Evolutionary conservation across 2,113 vertebrate genomes (phyloP).

Genomic region (Xerus inauris): DNA sequence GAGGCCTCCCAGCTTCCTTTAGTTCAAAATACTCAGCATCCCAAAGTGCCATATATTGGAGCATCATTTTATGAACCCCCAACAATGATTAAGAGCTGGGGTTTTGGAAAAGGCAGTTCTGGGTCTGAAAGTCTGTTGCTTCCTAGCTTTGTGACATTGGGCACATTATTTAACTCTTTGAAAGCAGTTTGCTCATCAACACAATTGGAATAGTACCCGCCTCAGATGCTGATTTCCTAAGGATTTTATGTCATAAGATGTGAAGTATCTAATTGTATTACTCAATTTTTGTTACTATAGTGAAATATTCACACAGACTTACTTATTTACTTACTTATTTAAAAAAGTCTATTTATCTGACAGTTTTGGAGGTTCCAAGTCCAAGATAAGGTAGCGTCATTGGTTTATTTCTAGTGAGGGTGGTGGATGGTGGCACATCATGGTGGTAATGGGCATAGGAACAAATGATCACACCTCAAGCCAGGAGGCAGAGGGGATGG

Average conservation of each 20-base stretch:
- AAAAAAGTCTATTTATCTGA: not conserved
- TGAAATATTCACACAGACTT: too few species aligned
- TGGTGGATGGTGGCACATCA: not conserved
- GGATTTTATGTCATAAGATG: not conserved
- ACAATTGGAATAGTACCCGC: not conserved
- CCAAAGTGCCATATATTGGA: rapidly evolving
- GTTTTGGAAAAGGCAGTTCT: not conserved
- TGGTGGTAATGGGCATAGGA: not conserved
- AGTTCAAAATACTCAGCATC: not conserved
- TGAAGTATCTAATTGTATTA: not conserved
- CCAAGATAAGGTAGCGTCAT: not conserved
- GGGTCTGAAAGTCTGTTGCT: not conserved
- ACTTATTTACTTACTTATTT: too few species aligned
- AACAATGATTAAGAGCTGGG: not conserved
- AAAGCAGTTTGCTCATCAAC: not conserved
- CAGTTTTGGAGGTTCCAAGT: not conserved
- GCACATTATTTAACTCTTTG: not conserved
- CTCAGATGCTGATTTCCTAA: not conserved
- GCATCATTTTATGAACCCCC: not conserved
- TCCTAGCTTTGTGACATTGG: not conserved
- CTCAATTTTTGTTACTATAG: not conserved
- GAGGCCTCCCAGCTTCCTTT: not conserved
- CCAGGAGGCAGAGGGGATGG: not conserved
- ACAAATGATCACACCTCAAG: not conserved
- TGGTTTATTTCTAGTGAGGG: not conserved